Evolutionary conservation across 2,797 vertebrate genomes (phyloP), one percentile per base, ranked within the genome.

Genomic region (Loriculus beryllinus): DNA sequence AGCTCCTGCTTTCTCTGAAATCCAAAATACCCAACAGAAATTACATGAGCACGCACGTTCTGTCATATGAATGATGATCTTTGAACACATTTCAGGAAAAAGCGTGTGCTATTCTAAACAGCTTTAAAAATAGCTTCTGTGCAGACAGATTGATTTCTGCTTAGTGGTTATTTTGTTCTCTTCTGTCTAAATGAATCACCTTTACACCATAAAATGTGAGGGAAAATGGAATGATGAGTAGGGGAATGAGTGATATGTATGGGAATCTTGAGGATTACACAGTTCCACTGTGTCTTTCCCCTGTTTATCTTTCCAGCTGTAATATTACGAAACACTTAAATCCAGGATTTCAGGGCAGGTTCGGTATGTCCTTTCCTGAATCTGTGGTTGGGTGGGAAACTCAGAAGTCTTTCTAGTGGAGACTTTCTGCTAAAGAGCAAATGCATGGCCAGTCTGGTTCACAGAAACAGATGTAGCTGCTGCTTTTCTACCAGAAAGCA

Each of bases 241-340:
- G 31, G 31, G 71, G 70, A 92, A 89, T 78, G 81, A 95, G 57
- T 80, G 80, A 86, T 79, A 70, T 29, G 47, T 19, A 65, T 52
- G 78, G 52, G 84, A 93, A 89, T 70, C 47, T 79, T 1, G 2
- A 42, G 70, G 81, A 78, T 78, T 60, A 90, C 81, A 79, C 35
- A 77, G 26, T 62, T 85, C 72, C 82, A 62, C 52, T 92, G 74
- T 87, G 57, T 47, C 70, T 79, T 76, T 74, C 39, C 3, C 3
- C 63, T 84, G 78, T 95, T 97, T 95, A 88, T 97, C 91, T 96
- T 97, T 95, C 96, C 95, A 95, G 69, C 68, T 76, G 69, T 28
- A 84, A 78, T 69, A 82, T 92, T 82, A 52, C 28, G 82, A 81
- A 93, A 86, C 9, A 82, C 43, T 88, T 64, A 64, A 84, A 31